Conservation (phyloP, 2,888 invertebrate species). For the Mallateleia sp. region DNA sequence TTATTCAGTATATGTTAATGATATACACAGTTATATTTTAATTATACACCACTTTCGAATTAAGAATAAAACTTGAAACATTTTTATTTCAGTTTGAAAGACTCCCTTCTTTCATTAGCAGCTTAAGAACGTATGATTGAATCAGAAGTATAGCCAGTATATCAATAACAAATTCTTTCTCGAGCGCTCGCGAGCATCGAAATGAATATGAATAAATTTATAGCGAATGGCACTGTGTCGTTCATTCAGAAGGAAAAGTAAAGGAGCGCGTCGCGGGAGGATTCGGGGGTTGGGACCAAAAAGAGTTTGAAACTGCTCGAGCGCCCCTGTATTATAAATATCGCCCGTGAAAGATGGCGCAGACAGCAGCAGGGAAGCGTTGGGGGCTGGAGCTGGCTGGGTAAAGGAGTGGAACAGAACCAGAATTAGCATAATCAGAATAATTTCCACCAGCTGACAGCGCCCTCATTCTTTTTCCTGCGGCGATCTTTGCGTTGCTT, state of each 20-base stretch:
- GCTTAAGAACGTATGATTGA: constrained; percentile 4
- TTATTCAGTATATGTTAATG: too few relatives aligned
- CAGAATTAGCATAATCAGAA: constrained; percentile 92
- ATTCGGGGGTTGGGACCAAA: constrained; percentile 83
- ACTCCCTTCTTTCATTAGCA: neutral
- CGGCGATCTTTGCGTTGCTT: constrained; percentile 89
- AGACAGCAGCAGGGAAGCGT: constrained; percentile 89
- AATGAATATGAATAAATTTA: constrained; percentile 87
- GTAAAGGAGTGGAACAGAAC: constrained; percentile 90
- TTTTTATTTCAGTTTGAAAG: too few relatives aligned
- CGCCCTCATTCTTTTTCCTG: constrained; percentile 91
- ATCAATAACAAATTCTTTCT: constrained; percentile 53
- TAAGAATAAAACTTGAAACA: too few relatives aligned
- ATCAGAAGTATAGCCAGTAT: constrained; percentile 23
- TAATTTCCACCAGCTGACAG: constrained; percentile 92
- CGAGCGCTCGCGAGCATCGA: constrained; percentile 26
- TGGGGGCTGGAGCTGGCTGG: constrained; percentile 86
- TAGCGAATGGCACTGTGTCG: constrained; percentile 81
- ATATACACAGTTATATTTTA: too few relatives aligned
- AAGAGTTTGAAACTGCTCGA: constrained; percentile 89
- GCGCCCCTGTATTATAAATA: constrained; percentile 90
- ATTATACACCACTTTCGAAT: too few relatives aligned
- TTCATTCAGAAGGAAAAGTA: constrained; percentile 77
- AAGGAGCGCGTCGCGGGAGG: constrained; percentile 77
- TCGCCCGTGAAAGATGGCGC: constrained; percentile 89